Conservation (phyloP, 2,113 vertebrate species). For the Burhinus bistriatus region DNA sequence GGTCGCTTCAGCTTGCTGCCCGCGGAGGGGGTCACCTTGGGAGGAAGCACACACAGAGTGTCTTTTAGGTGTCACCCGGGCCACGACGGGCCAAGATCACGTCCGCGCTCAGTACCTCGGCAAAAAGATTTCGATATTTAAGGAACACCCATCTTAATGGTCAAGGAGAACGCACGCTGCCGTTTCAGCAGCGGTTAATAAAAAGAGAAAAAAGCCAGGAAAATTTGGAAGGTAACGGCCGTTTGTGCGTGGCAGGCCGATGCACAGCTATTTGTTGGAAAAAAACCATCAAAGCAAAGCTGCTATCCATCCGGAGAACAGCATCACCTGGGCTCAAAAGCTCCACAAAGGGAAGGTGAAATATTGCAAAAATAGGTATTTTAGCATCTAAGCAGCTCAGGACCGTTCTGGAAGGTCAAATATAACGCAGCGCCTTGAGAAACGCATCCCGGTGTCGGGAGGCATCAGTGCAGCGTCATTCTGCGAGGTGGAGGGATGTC, state of each 20-base stretch:
- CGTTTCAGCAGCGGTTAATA: background rate
- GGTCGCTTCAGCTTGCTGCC: constrained; percentile 92
- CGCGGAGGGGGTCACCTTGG: constrained; percentile 80
- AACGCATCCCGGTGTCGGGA: fast-evolving
- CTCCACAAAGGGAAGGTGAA: fast-evolving
- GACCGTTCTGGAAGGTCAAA: background rate
- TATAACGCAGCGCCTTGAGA: fast-evolving
- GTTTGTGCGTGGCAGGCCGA: background rate
- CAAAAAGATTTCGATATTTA: background rate
- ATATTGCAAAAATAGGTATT: background rate
- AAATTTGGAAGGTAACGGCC: background rate
- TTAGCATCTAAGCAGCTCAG: background rate
- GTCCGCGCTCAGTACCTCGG: fast-evolving
- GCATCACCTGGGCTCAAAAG: background rate
- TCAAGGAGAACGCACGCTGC: constrained; percentile 27
- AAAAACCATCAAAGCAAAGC: background rate
- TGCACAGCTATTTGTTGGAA: background rate
- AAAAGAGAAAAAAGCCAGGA: background rate
- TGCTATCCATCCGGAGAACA: fast-evolving
- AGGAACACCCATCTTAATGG: constrained; percentile 55
- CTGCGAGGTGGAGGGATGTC: background rate
- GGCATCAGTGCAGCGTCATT: fast-evolving
- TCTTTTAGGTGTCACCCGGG: background rate
- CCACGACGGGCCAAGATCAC: fast-evolving
- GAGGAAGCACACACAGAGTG: constrained; percentile 26